Conservation (phyloP, 2,888 invertebrate genomes). For the Eupithecia vulgata region DNA sequence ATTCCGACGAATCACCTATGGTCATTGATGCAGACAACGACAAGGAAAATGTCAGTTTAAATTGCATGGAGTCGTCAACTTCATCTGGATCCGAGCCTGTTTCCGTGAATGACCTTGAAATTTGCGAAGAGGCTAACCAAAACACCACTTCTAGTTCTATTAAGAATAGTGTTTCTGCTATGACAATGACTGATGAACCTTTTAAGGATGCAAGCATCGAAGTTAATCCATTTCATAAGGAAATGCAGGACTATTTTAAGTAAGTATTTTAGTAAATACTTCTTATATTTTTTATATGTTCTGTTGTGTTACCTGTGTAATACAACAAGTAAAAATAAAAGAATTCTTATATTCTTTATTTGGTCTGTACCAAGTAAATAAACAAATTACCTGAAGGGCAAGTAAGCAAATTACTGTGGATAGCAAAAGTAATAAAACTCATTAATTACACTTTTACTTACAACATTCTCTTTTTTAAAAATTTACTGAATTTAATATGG, state of each 20-base stretch:
- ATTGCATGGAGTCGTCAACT: slow-evolving; percentile 53
- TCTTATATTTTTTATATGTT: too few species aligned
- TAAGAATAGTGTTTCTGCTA: slow-evolving; percentile 50
- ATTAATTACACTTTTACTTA: too few species aligned
- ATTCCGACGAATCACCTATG: slow-evolving; percentile 35
- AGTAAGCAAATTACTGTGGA: neutral
- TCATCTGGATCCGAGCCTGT: slow-evolving; percentile 59
- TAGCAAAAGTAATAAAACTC: neutral
- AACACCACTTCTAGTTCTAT: slow-evolving; percentile 30
- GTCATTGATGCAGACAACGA: slow-evolving; percentile 45
- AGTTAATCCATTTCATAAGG: slow-evolving; percentile 57
- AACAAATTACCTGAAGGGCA: neutral
- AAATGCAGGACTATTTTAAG: slow-evolving; percentile 69
- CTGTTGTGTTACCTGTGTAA: too few species aligned
- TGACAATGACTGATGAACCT: slow-evolving; percentile 35
- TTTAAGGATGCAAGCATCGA: slow-evolving; percentile 25
- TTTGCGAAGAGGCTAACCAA: slow-evolving; percentile 45
- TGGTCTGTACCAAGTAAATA: too few species aligned
- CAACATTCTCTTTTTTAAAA: too few species aligned
- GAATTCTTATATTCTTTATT: too few species aligned
- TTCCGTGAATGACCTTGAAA: slow-evolving; percentile 58
- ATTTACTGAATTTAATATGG: neutral
- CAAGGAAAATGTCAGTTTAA: slow-evolving; percentile 38
- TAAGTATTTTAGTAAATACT: slow-evolving; percentile 42
- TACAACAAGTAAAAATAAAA: too few species aligned